These are phyloP conservation scores for Cheilosia urbana DNA, from an alignment of 2,888 invertebrate genomes.

Conservation along the genomic window DNA sequence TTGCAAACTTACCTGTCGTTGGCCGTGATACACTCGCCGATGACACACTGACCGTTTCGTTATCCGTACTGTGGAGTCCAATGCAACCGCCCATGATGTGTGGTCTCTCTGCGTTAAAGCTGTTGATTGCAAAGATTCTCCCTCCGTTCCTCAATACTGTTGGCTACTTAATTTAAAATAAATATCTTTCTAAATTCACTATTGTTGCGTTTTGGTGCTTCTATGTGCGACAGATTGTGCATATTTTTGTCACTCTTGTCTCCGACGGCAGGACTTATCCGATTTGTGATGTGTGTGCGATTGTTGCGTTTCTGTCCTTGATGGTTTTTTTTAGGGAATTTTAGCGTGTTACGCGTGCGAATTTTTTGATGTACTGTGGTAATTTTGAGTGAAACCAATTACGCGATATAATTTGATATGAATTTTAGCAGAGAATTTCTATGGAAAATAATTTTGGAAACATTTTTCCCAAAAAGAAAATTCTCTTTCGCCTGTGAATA, in stretches of 20 bases:
- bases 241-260: constrained; percentile 62
- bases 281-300: constrained; percentile 49
- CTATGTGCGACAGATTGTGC: constrained; percentile 60
- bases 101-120: background rate
- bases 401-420: background rate
- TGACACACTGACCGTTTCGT: constrained; percentile 91
- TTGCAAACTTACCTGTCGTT: constrained; percentile 87
- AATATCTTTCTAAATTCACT: constrained; percentile 43
- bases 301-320: constrained; percentile 61
- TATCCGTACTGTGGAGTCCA: constrained; percentile 91
- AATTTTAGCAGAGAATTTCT: constrained; percentile 27
- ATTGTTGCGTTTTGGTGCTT: constrained; percentile 48
- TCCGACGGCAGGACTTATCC: constrained; percentile 55
- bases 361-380: constrained; percentile 17
- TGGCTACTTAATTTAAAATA: constrained; percentile 8
- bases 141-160: background rate
- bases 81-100: constrained; percentile 92
- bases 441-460: constrained; percentile 59
- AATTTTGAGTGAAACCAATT: constrained; percentile 34
- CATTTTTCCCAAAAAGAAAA: constrained; percentile 61
- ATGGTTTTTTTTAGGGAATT: constrained; percentile 13
- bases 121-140: background rate
- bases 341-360: constrained; percentile 8
- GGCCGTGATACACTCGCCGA: constrained; percentile 92
- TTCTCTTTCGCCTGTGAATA: constrained; percentile 54